Base-by-base conservation (phyloP, 1,140 invertebrate genomes). In the Lamellibrachia luymesi region DNA sequence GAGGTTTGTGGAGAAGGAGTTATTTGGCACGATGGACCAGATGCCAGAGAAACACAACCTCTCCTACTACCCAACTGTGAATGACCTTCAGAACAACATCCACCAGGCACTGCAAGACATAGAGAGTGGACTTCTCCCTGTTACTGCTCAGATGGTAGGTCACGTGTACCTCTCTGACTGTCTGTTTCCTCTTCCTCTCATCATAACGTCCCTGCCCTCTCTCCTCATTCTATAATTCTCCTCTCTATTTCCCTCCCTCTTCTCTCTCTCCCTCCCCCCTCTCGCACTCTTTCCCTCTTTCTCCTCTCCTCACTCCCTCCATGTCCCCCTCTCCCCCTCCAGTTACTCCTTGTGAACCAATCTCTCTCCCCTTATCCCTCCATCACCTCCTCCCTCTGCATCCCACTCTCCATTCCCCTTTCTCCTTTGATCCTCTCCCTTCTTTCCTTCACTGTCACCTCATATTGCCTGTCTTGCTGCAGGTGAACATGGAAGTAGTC, bases 51-150 rank as follows among this genome's bases (percentile, higher is more conserved):
- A 95, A 50, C 96, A 96, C 94, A 95, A 96, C 93, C 94, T 96
- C 17, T 95, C 94, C 4, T 94, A 95, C 92, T 96, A 96, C 93
- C 96, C 96, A 0, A 96, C 96, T 27, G 95, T 96, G 10, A 96
- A 96, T 92, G 96, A 96, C 94, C 94, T 96, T 8, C 96, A 96
- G 92, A 96, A 96, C 94, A 96, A 96, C 94, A 96, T 96, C 17
- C 96, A 96, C 91, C 95, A 96, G 94, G 96, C 96, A 27, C 92
- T 96, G 10, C 95, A 95, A 90, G 96, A 96, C 93, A 95, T 96
- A 89, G 95, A 96, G 90, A 95, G 93, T 94, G 96, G 96, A 1
- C 93, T 94, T 2, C 94, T 96, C 10, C 94, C 95, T 8, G 92
- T 95, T 2, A 95, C 95, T 50, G 94, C 94, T 50, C 93, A 94